Conservation (phyloP, 2,797 vertebrate genomes). For the Megaceryle alcyon region DNA sequence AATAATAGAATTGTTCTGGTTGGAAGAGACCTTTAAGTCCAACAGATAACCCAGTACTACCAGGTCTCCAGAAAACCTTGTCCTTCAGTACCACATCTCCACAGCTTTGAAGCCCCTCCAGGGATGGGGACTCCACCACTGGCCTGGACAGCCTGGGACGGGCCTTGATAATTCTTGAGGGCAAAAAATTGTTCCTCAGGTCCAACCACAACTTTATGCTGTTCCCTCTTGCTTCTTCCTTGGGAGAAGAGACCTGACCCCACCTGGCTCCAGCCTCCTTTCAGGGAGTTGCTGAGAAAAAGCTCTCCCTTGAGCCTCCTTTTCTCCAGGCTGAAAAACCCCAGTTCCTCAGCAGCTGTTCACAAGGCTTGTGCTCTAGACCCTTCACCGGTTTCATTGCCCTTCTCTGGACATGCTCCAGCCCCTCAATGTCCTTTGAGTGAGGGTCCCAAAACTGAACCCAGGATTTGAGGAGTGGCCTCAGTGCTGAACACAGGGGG, state of each 20-base stretch:
- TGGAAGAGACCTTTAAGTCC: background rate
- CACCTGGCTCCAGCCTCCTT: background rate
- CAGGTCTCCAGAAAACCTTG: too few species aligned
- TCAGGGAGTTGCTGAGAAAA: background rate
- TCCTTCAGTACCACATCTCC: too few species aligned
- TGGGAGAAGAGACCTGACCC: too few species aligned
- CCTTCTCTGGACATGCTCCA: background rate
- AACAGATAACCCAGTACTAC: too few species aligned
- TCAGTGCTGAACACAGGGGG: background rate
- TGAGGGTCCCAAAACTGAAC: background rate
- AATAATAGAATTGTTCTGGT: background rate
- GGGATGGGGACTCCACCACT: too few species aligned
- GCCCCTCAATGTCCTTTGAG: background rate
- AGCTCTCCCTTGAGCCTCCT: background rate
- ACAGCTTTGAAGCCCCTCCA: too few species aligned
- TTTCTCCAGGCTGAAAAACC: background rate
- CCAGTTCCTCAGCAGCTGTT: background rate
- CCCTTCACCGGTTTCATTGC: background rate
- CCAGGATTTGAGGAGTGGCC: background rate
- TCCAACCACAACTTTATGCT: too few species aligned
- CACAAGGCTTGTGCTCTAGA: background rate
- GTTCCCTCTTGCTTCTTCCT: too few species aligned
- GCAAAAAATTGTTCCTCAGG: too few species aligned
- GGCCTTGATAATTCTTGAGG: too few species aligned
- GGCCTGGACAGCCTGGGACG: too few species aligned